Base-by-base conservation (phyloP, 2,797 vertebrate species). In the Characodon lateralis region DNA sequence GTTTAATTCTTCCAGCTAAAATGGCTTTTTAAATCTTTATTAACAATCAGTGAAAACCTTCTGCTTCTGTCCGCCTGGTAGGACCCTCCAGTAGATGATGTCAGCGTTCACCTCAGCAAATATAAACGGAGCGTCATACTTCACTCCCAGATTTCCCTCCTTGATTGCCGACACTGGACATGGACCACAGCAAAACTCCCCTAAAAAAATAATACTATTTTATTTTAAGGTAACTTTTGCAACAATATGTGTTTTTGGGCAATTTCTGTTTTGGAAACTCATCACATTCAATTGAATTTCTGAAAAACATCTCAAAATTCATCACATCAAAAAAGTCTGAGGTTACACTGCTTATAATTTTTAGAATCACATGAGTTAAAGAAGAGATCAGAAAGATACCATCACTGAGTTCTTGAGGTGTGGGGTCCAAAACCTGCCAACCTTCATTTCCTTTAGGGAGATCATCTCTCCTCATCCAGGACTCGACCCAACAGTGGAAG, bases 401-500 rank as follows among this genome's bases (percentile, higher is more conserved):
- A 89, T 96, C 95, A 82, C 98, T 99, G 72, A 89, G 92, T 88
- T 99, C 98, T 74, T 99, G 98, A 1, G 98, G 98, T 7, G 98
- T 99, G 39, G 98, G 96, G 74, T 99, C 98, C 89, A 99, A 86
- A 83, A 98, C 91, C 92, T 99, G 98, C 98, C 98, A 99, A 74
- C 98, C 98, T 12, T 90, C 91, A 80, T 96, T 97, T 0, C 93
- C 93, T 46, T 94, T 13, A 0, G 95, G 93, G 58, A 99, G 92
- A 90, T 99, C 98, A 0, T 87, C 86, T 53, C 98, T 96, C 41
- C 74, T 93, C 94, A 99, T 99, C 97, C 98, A 99, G 65, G 95
- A 95, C 94, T 99, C 98, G 2, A 97, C 95, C 98, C 98, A 99
- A 78, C 97, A 97, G 1, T 99, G 98, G 93, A 97, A 99, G 90